Base-by-base conservation (phyloP, 1,140 invertebrate genomes). In the Lineus longissimus region DNA sequence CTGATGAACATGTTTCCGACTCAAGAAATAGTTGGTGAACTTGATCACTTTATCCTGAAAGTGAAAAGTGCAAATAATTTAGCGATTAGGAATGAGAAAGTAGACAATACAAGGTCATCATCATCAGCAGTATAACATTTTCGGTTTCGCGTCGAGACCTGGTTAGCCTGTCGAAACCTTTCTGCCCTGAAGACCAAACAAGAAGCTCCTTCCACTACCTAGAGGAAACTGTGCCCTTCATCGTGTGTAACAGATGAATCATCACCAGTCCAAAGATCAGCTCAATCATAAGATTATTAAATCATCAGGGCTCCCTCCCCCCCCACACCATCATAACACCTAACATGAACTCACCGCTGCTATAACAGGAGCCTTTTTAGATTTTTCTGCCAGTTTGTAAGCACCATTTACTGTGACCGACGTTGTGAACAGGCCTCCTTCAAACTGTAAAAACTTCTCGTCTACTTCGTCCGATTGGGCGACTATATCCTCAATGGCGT, bases 381-480 rank as follows among this genome's bases (percentile, higher is more conserved):
- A 79, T 27, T 82, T 77, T 57, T 87, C 86, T 55, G 89, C 87
- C 2, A 95, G 82, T 74, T 88, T 89, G 70, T 88, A 88, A 47
- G 88, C 85, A 62, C 89, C 89, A 80, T 87, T 89, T 11, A 92
- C 77, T n/a, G 92, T 79, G 19, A 89, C 78, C 67, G 89, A 87
- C 36, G 85, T 86, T 2, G 83, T 86, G 41, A 84, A 87, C 1
- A 91, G 83, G 7, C 95, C 95, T 41, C 94, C 94, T 83, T 97
- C 95, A 82, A 95, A 97, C 83, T 97, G 90, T 63, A 84, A 84
- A 67, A 90, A 88, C 73, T 88, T 88, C 11, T 90, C 89, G 84
- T 97, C 91, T 25, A 95, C 89, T 86, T 97, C 94, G 85, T 98
- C 95, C 33, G 94, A 94, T 79, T 97, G 93, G 15, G 93, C 89